Conservation (phyloP, 2,113 vertebrate genomes). For the Camelus bactrianus region DNA sequence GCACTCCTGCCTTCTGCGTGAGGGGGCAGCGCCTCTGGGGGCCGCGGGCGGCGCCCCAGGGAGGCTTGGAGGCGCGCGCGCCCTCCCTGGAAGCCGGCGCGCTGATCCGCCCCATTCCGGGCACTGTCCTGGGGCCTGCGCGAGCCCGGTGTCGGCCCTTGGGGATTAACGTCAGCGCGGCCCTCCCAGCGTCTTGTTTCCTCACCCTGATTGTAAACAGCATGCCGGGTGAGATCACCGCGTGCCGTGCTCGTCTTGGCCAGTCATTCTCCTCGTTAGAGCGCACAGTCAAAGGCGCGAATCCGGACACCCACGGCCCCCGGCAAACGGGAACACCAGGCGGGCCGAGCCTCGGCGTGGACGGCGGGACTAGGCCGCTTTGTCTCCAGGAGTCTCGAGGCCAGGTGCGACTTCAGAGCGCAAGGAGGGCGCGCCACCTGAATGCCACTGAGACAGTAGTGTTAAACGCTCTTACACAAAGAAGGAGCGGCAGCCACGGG, state of each 20-base stretch:
- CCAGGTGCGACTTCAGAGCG: neutral
- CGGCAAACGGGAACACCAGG: neutral
- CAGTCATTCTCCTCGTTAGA: neutral
- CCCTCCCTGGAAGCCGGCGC: neutral
- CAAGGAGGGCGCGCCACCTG: neutral
- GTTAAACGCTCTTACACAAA: neutral
- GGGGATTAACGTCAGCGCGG: neutral
- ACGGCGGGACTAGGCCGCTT: neutral
- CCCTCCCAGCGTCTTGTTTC: neutral
- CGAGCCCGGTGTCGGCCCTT: neutral
- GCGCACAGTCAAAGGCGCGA: neutral
- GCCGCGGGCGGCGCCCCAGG: neutral
- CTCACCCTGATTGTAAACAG: constrained; percentile 5
- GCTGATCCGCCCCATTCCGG: neutral
- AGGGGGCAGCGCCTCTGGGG: neutral
- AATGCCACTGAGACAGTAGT: neutral
- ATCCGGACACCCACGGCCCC: neutral
- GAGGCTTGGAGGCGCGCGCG: neutral
- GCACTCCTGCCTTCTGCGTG: neutral
- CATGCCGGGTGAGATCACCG: neutral
- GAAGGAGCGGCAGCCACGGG: neutral
- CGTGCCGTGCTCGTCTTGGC: neutral
- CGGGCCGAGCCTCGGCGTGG: neutral
- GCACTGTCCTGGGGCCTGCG: neutral
- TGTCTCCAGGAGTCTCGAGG: neutral